A percentile compares a stretch with the other conserved stretches of the same genome.
These are phyloP conservation scores for Drosophila tripunctata DNA, from an alignment of 2,888 invertebrate genomes.

Conservation along the genomic window DNA sequence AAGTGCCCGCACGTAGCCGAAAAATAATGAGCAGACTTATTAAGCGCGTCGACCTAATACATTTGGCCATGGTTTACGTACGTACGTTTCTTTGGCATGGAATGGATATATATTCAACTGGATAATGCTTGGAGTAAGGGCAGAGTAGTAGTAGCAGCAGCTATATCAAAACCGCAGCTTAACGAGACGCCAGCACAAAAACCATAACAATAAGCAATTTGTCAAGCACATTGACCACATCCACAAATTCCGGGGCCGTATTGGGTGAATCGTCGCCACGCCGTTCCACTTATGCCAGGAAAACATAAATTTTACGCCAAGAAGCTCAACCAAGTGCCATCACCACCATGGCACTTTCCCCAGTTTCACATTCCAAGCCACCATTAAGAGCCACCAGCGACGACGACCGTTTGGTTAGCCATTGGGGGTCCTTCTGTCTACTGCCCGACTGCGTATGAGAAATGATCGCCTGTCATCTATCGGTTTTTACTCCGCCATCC, in stretches of 20 bases:
- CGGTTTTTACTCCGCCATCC: constrained; percentile 21
- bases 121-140: background rate
- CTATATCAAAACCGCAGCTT: constrained; percentile 34
- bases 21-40: constrained; percentile 78
- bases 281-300: constrained; percentile 76
- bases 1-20: constrained; percentile 72
- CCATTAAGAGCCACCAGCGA: constrained; percentile 30
- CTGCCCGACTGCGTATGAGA: constrained; percentile 59
- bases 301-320: constrained; percentile 77
- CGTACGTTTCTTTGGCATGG: constrained; percentile 2
- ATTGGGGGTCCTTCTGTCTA: constrained; percentile 22
- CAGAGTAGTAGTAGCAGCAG: background rate
- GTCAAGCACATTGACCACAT: constrained; percentile 79
- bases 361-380: constrained; percentile 26
- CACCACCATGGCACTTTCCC: background rate
- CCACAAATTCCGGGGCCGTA: constrained; percentile 47
- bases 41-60: constrained; percentile 58
- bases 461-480: constrained; percentile 59
- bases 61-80: background rate
- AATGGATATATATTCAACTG: background rate
- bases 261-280: constrained; percentile 28
- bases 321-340: constrained; percentile 43
- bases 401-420: constrained; percentile 34
- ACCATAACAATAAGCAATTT: constrained; percentile 81
- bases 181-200: constrained; percentile 46